Base-by-base conservation (phyloP, 2,797 vertebrate species). In the Hemitrygon akajei region DNA sequence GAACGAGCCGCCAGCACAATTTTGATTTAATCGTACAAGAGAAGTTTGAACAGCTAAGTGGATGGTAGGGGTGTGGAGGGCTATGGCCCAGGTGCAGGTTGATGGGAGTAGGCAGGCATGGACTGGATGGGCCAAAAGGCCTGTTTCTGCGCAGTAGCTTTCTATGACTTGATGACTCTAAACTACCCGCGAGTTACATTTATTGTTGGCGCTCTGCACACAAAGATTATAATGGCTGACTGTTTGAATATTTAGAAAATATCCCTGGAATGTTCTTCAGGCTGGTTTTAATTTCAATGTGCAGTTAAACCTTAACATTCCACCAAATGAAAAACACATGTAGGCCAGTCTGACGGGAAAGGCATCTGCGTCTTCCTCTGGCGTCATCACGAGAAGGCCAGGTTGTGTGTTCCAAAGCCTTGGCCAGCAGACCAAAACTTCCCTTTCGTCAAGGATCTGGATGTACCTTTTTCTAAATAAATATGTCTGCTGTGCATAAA, bases 221-320 rank as follows among this genome's bases (percentile, higher is more conserved):
- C 3, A 3, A 63, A 34, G 63, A 34, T 22, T 37, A 22, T 37
- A 89, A 89, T 34, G 84, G 86, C 63, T 93, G 71, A 18, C 71
- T 93, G 91, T 37, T 40, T 93, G 40, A 75, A 76, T 56, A 71
- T 58, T 93, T 73, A 69, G 63, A 93, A 37, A 69, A 93, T 73
- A 93, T 93, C 69, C 40, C 12, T 75, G 91, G 91, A 93, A 93
- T 93, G 91, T 93, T 93, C 71, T 93, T 93, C 71, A 93, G 47
- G 40, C 91, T 93, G 14, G 30, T 66, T 14, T 40, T 76, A 75
- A 76, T 93, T 37, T 93, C 73, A 75, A 30, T 58, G 73, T 16
- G 27, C 69, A 76, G 69, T 76, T 76, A 56, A 93, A 56, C 71
- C 91, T 73, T 75, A 93, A 73, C 40, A 56, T 47, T 75, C 71